Percentiles rank a stretch among this genome's conserved stretches.
These are phyloP conservation scores for Fregetta grallaria DNA, from an alignment of 2,113 vertebrate species.

Conservation along the genomic window DNA sequence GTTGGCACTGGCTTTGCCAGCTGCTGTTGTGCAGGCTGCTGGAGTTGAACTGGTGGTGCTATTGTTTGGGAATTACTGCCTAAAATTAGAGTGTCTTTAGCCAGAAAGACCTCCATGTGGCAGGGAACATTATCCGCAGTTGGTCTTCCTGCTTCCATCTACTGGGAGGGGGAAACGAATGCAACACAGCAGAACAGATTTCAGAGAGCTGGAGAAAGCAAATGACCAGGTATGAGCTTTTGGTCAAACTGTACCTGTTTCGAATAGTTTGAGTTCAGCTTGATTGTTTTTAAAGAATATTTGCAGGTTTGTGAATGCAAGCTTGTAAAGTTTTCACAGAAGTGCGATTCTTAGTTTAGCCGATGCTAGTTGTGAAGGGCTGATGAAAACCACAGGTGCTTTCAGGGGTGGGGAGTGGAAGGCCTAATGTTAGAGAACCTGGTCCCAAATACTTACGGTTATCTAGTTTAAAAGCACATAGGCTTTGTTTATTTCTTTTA, in stretches of 20 bases:
- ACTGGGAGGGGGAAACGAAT: neutral
- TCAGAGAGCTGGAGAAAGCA: neutral
- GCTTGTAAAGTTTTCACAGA: neutral
- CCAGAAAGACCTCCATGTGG: neutral
- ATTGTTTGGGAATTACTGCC: neutral
- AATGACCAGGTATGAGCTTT: neutral
- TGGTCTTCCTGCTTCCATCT: neutral
- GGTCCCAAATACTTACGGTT: neutral
- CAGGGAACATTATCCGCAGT: neutral
- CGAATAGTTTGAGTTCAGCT: neutral
- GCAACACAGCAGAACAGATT: neutral
- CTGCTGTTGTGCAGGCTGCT: neutral
- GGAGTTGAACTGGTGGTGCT: neutral
- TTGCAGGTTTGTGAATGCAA: neutral
- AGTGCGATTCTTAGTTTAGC: neutral
- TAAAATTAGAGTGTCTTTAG: neutral
- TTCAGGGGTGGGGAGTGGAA: neutral
- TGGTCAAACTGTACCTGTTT: neutral
- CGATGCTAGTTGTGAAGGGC: neutral
- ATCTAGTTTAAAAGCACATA: neutral
- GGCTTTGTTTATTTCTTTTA: neutral
- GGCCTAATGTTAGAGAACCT: neutral
- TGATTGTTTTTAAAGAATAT: neutral
- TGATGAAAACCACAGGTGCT: neutral
- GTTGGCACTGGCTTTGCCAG: neutral